These are phyloP conservation scores for Girardinus metallicus DNA, from an alignment of 2,797 vertebrate species.

Conservation along the genomic window DNA sequence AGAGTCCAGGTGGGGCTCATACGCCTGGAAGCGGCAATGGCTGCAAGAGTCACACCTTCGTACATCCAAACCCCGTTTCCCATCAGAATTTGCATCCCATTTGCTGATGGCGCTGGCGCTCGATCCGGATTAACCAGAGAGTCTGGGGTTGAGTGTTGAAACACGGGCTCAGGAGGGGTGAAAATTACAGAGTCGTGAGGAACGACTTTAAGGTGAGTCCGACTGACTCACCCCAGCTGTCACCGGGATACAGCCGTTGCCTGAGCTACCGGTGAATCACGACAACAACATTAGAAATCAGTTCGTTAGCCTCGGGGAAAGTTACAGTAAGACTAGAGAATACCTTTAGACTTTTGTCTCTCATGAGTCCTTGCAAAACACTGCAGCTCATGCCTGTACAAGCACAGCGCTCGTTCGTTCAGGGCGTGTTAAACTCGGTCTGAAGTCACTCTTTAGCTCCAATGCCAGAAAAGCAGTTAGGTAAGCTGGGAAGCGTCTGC, in stretches of 20 bases:
- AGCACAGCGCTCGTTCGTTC: not conserved
- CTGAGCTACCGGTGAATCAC: slow-evolving; percentile 52
- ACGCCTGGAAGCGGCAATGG: slow-evolving; percentile 59
- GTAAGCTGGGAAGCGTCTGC: not conserved
- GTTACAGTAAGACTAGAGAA: slow-evolving; percentile 27
- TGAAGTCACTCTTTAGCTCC: slow-evolving; percentile 24
- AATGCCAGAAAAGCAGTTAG: not conserved
- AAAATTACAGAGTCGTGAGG: not conserved
- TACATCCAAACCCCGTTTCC: slow-evolving; percentile 27
- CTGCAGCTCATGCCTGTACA: slow-evolving; percentile 62
- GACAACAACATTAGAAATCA: slow-evolving; percentile 31
- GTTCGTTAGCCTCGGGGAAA: slow-evolving; percentile 12
- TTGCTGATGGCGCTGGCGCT: slow-evolving; percentile 12
- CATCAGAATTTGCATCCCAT: slow-evolving; percentile 50
- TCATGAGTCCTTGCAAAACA: slow-evolving; percentile 38
- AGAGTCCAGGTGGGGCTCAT: slow-evolving; percentile 61
- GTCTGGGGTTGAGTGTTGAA: not conserved
- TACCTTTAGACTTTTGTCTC: slow-evolving; percentile 29
- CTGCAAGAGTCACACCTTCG: slow-evolving; percentile 27
- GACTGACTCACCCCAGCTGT: slow-evolving; percentile 44
- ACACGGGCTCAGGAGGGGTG: not conserved
- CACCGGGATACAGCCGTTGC: slow-evolving; percentile 28
- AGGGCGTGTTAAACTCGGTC: slow-evolving; percentile 53
- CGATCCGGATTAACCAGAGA: slow-evolving; percentile 9
- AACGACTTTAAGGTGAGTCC: slow-evolving; percentile 12